These are phyloP conservation scores for Protodeltote pygarga DNA, from an alignment of 2,888 invertebrate species.

Conservation along the genomic window DNA sequence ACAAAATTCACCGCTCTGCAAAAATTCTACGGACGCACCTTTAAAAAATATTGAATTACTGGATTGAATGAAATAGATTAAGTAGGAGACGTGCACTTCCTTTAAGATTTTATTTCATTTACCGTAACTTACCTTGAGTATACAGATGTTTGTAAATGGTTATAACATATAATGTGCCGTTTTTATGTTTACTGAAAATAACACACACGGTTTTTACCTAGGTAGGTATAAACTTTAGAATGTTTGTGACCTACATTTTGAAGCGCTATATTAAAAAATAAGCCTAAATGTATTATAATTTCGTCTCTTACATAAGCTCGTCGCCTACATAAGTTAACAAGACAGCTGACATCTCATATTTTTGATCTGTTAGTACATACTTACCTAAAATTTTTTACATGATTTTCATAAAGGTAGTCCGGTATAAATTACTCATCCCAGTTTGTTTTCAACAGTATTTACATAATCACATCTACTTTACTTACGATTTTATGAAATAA, in stretches of 20 bases:
- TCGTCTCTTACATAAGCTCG: too few relatives aligned
- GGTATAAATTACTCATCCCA: neutral
- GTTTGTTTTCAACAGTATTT: slow-evolving; percentile 2
- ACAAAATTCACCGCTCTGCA: too few relatives aligned
- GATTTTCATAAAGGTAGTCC: slow-evolving; percentile 1
- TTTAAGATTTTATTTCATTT: slow-evolving; percentile 1
- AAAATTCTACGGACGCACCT: too few relatives aligned
- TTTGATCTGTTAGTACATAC: slow-evolving; percentile 7
- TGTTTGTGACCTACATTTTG: slow-evolving; percentile 18
- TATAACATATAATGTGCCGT: too few relatives aligned
- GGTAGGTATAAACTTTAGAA: slow-evolving; percentile 10
- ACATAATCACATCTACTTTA: neutral
- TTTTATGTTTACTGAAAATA: too few relatives aligned
- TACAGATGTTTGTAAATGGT: too few relatives aligned
- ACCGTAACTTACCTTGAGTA: too few relatives aligned
- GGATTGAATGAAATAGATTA: neutral
- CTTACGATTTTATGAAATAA: slow-evolving; percentile 10
- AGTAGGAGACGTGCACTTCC: neutral
- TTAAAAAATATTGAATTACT: too few relatives aligned
- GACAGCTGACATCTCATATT: slow-evolving; percentile 26
- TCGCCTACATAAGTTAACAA: slow-evolving; percentile 25
- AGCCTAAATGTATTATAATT: too few relatives aligned
- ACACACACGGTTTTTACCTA: too few relatives aligned
- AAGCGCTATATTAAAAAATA: too few relatives aligned
- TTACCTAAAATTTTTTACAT: neutral